Evolutionary conservation across 2,888 invertebrate genomes (phyloP), one percentile per base, ranked within the genome.

Genomic region (Chalcosyrphus nemorum): DNA sequence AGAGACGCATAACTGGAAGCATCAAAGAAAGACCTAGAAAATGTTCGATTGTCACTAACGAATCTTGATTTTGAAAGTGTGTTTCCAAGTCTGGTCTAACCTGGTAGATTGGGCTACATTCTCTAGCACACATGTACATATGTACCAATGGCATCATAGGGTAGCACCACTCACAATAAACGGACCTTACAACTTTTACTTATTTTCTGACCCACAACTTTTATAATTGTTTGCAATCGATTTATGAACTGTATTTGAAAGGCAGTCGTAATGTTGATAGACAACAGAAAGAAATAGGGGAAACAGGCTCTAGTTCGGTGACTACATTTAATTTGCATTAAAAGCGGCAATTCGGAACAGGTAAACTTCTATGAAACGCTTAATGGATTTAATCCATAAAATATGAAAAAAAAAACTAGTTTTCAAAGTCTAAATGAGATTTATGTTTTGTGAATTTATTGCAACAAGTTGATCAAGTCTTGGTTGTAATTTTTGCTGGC

Each of bases 351-450:
- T 56, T 56, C 32, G 56, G 19, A 2, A 47, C 7, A n/a, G 45
- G 29, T 57, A 13, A 15, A 45, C 15, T 27, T 47, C 24, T 32
- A 38, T 47, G 35, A 9, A 57, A n/a, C 35, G 24, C 7, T 21
- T 70, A 32, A 59, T 47, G 21, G 38, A 17, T 21, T 6, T 19
- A 71, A 29, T 59, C 32, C 27, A 71, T 32, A 13, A 50, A 19
- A 13, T 5, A 29, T 71, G 24, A 17, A 41, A 45, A 41, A 32
- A 35, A 15, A 50, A 71, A 59, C 71, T n/a, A 59, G 71, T 59
- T 71, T 71, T 21, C 27, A 6, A 7, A 17, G 57, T 38, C 21
- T 47, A 27, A 50, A 11, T 57, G 1, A 50, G 57, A 24, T 38
- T 70, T 57, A 47, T 70, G 35, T 7, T 32, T 47, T 35, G 9